Base-by-base conservation (phyloP, 1,140 invertebrate genomes). In the Ruditapes philippinarum region DNA sequence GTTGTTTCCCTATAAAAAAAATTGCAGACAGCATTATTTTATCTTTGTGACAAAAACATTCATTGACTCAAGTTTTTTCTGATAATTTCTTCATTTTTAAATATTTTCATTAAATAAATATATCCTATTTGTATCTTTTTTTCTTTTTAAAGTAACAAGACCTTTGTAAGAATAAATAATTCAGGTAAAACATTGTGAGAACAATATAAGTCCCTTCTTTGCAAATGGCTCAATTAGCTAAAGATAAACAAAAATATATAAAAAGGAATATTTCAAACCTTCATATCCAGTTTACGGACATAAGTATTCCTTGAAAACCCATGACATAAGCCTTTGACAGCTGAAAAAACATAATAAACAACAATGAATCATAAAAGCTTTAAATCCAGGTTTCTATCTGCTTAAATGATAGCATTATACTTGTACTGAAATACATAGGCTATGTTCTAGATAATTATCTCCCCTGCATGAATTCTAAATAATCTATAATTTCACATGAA, bases 1-100 rank as follows among this genome's bases (percentile, higher is more conserved):
- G 49, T 95, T 95, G 88, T 96, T 96, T 25, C 95, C 95, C 95
- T 96, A 68, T 17, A 91, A 91, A n/a, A n/a, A n/a, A n/a, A n/a
- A n/a, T n/a, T n/a, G n/a, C n/a, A n/a, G n/a, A n/a, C n/a, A n/a
- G n/a, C n/a, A n/a, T n/a, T n/a, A n/a, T n/a, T n/a, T n/a, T n/a
- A n/a, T n/a, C n/a, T n/a, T n/a, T n/a, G n/a, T n/a, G n/a, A n/a
- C n/a, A n/a, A n/a, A n/a, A n/a, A n/a, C n/a, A n/a, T n/a, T n/a
- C n/a, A n/a, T n/a, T n/a, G n/a, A n/a, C n/a, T n/a, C n/a, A n/a
- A n/a, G n/a, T n/a, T n/a, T n/a, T n/a, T n/a, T n/a, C n/a, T n/a
- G n/a, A n/a, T n/a, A n/a, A n/a, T n/a, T n/a, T n/a, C n/a, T n/a
- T n/a, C n/a, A n/a, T n/a, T n/a, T n/a, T n/a, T n/a, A 81, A 19